These are phyloP conservation scores for Sebastiscus albofasciatus DNA, from an alignment of 2,797 vertebrate genomes.

Conservation along the genomic window DNA sequence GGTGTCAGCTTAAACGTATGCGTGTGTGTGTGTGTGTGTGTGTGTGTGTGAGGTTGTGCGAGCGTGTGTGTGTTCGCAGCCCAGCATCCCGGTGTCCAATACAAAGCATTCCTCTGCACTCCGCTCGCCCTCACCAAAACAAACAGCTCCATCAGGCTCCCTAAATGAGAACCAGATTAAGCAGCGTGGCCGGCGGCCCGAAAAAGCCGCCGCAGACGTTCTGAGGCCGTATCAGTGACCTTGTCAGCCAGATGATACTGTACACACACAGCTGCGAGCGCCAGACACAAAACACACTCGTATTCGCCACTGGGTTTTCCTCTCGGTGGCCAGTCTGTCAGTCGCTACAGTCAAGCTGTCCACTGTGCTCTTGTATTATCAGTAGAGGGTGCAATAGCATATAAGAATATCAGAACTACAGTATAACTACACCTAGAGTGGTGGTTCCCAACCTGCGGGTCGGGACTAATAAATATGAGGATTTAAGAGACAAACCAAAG, in stretches of 20 bases:
- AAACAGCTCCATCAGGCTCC: slow-evolving; percentile 75
- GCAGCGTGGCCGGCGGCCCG: slow-evolving; percentile 52
- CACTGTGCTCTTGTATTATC: slow-evolving; percentile 25
- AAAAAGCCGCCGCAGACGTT: slow-evolving; percentile 60
- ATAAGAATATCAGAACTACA: neutral
- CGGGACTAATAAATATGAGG: neutral
- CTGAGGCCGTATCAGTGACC: slow-evolving; percentile 66
- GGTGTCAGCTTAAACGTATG: slow-evolving; percentile 42
- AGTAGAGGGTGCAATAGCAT: slow-evolving; percentile 26
- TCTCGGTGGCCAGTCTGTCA: slow-evolving; percentile 37
- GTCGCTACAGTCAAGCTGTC: neutral
- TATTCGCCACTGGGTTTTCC: slow-evolving; percentile 34
- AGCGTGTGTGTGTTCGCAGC: slow-evolving; percentile 36
- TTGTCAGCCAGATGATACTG: slow-evolving; percentile 71
- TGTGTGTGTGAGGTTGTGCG: slow-evolving; percentile 12
- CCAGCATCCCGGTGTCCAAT: slow-evolving; percentile 54
- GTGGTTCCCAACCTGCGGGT: neutral
- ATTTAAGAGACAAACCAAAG: neutral
- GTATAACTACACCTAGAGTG: neutral
- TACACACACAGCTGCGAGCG: slow-evolving; percentile 57
- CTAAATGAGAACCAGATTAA: slow-evolving; percentile 81
- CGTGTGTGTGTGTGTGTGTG: slow-evolving; percentile 5
- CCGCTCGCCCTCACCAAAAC: slow-evolving; percentile 73
- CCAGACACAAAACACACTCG: slow-evolving; percentile 54
- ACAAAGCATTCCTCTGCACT: slow-evolving; percentile 71